Evolutionary conservation across 2,113 vertebrate genomes (phyloP).

Genomic region (Pimephales promelas): DNA sequence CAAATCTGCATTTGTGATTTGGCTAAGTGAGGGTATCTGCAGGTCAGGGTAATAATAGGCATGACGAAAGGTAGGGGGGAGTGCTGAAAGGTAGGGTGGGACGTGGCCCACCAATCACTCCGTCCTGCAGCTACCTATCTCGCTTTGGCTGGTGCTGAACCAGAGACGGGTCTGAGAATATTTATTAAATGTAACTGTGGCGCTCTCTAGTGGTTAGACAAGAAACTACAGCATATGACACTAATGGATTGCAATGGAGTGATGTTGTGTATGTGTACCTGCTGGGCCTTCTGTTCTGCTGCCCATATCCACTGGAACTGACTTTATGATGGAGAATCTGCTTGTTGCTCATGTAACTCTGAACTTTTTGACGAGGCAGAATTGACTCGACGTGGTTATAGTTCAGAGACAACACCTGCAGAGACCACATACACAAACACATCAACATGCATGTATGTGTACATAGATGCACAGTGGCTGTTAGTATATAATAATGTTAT

Average conservation of each 20-base stretch:
- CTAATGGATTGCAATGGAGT: background rate
- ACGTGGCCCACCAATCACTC: no score
- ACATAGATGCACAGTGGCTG: background rate
- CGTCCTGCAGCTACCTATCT: no score
- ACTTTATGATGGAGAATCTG: slow-evolving; percentile 85
- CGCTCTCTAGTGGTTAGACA: slow-evolving; percentile 36
- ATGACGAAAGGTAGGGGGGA: no score
- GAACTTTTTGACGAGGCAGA: slow-evolving; percentile 77
- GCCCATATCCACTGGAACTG: slow-evolving; percentile 81
- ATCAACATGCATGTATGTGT: background rate
- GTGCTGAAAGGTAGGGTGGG: no score
- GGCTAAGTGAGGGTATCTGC: no score
- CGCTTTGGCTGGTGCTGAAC: no score
- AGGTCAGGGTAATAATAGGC: no score
- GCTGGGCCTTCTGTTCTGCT: slow-evolving; percentile 74
- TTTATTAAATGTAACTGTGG: background rate
- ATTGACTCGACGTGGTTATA: slow-evolving; percentile 87
- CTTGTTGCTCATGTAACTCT: slow-evolving; percentile 75
- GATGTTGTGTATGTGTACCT: slow-evolving; percentile 67
- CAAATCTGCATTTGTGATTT: no score
- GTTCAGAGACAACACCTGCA: slow-evolving; percentile 80
- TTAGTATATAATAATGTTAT: background rate
- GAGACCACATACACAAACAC: slow-evolving; percentile 22
- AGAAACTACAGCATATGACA: background rate
- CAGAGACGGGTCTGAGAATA: background rate